Evolutionary conservation across 2,113 vertebrate genomes (phyloP).

Genomic region (Diadophis punctatus): DNA sequence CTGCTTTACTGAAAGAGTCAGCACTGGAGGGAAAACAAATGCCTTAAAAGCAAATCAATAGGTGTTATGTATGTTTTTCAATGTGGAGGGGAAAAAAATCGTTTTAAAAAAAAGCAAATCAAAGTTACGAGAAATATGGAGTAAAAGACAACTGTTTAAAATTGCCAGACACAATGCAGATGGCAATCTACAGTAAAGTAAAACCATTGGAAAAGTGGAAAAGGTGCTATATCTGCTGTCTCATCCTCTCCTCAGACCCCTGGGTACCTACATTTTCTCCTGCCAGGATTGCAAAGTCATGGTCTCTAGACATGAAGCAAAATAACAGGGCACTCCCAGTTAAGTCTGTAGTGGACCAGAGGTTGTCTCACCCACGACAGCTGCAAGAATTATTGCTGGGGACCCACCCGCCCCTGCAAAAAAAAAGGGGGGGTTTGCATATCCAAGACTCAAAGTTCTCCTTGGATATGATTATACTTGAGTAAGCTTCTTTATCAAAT

Average conservation of each 20-base stretch:
- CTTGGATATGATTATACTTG: neutral
- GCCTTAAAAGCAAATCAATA: too few relatives aligned
- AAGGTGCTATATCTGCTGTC: neutral
- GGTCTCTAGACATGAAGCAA: neutral
- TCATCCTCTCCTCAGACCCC: neutral
- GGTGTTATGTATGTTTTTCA: too few relatives aligned
- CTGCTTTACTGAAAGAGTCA: neutral
- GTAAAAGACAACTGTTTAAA: neutral
- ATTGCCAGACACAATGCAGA: neutral
- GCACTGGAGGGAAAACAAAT: neutral
- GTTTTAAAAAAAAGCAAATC: too few relatives aligned
- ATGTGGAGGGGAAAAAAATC: too few relatives aligned
- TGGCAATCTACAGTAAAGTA: neutral
- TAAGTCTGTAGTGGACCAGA: neutral
- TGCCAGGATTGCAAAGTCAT: neutral
- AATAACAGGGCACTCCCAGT: neutral
- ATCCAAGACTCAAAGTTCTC: neutral
- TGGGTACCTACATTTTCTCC: neutral
- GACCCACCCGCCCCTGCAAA: too few relatives aligned
- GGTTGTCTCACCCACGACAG: neutral
- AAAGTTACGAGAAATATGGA: neutral
- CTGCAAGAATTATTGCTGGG: too few relatives aligned
- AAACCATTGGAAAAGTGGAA: neutral
- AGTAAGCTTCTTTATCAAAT: neutral
- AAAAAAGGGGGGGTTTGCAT: neutral